phyloP scores from a whole-genome alignment of 2,888 invertebrate genomes.

The Tuta absoluta region DNA sequence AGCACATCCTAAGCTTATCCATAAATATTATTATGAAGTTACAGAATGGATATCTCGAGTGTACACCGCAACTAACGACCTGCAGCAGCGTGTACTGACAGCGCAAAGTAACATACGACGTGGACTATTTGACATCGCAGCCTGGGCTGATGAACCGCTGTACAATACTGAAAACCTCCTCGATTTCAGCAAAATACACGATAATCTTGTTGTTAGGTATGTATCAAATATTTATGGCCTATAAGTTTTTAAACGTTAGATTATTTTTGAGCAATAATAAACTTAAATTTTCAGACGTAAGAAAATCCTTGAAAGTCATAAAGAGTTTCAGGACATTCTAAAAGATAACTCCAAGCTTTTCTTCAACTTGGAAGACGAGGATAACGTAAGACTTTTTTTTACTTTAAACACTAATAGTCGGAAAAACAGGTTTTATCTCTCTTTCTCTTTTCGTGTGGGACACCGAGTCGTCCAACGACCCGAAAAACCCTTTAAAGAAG shows the following conservation, averaged over 20 bases:
- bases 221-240: not conserved
- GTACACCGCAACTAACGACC: constrained; percentile 84
- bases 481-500: no score
- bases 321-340: constrained; percentile 81
- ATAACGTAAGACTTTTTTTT: constrained; percentile 54
- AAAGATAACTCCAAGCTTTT: constrained; percentile 85
- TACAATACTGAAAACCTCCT: constrained; percentile 72
- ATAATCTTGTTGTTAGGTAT: not conserved
- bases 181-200: not conserved
- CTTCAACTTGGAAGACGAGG: constrained; percentile 82
- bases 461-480: no score
- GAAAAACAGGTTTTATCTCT: no score
- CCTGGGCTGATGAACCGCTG: constrained; percentile 88
- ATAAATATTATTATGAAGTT: constrained; percentile 56
- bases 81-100: constrained; percentile 85
- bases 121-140: constrained; percentile 80
- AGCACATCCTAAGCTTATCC: not conserved
- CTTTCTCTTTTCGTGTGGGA: no score
- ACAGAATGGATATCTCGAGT: constrained; percentile 86
- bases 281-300: constrained; percentile 53
- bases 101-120: constrained; percentile 79
- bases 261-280: not conserved
- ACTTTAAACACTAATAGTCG: not conserved
- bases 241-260: not conserved
- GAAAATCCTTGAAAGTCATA: constrained; percentile 73